These are phyloP conservation scores for Stegastes partitus DNA, from an alignment of 2,113 vertebrate genomes.

Conservation along the genomic window DNA sequence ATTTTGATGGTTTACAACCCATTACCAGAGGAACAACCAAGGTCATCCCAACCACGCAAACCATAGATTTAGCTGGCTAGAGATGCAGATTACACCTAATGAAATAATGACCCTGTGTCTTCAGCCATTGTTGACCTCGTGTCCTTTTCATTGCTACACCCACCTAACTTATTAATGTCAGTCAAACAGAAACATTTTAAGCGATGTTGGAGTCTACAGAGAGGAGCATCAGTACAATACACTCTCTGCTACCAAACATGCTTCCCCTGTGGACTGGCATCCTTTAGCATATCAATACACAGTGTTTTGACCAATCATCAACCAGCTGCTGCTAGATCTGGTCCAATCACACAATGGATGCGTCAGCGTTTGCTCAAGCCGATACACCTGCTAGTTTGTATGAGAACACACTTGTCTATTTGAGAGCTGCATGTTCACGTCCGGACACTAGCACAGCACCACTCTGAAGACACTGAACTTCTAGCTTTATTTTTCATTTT, in stretches of 20 bases:
- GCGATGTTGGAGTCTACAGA: neutral
- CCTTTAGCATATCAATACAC: slow-evolving; percentile 45
- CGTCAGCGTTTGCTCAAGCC: neutral
- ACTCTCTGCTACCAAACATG: neutral
- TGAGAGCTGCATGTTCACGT: slow-evolving; percentile 12
- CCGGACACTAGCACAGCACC: neutral
- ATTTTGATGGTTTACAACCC: too few relatives aligned
- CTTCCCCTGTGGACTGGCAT: neutral
- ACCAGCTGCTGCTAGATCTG: slow-evolving; percentile 15
- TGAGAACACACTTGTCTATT: slow-evolving; percentile 22
- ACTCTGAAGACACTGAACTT: neutral
- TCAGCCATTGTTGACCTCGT: too few relatives aligned
- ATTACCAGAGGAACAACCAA: too few relatives aligned
- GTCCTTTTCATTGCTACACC: too few relatives aligned
- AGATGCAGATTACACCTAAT: too few relatives aligned
- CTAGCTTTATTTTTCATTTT: too few relatives aligned
- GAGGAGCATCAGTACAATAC: neutral
- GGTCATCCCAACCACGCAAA: too few relatives aligned
- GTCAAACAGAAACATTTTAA: too few relatives aligned
- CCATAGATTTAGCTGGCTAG: too few relatives aligned
- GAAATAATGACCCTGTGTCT: too few relatives aligned
- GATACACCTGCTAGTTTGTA: slow-evolving; percentile 27
- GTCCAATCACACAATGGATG: slow-evolving; percentile 23
- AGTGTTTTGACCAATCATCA: slow-evolving; percentile 13
- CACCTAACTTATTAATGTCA: neutral